A percentile compares a stretch with the other conserved stretches of the same genome.
Evolutionary conservation across 1,140 invertebrate species (phyloP).

Genomic region (Papilio helenus): DNA sequence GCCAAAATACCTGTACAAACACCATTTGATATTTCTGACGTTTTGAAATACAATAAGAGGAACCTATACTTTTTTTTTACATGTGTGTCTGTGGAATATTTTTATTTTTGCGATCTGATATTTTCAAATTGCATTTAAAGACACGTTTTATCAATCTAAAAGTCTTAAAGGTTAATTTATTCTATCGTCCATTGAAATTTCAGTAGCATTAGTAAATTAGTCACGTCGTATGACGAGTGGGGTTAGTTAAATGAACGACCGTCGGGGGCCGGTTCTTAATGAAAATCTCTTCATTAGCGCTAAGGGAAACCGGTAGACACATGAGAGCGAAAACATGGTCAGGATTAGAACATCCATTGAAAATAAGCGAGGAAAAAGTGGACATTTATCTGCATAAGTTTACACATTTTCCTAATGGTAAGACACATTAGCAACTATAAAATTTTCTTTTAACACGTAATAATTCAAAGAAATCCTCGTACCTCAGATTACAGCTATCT

Average conservation of each 20-base stretch:
- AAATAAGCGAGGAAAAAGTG: neutral
- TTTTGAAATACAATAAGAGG: too few species aligned
- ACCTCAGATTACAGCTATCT: too few species aligned
- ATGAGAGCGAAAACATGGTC: neutral
- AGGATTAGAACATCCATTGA: neutral
- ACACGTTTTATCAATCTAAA: neutral
- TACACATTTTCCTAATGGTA: too few species aligned
- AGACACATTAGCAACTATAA: too few species aligned
- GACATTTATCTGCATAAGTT: neutral
- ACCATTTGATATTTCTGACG: too few species aligned
- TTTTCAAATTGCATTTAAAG: neutral
- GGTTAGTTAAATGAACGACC: conserved; percentile 19
- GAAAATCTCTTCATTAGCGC: conserved; percentile 37
- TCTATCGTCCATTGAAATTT: neutral
- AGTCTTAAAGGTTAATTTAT: neutral
- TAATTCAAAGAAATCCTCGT: too few species aligned
- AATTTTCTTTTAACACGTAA: too few species aligned
- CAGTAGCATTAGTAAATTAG: conserved; percentile 29
- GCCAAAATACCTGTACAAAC: too few species aligned
- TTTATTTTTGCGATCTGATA: too few species aligned
- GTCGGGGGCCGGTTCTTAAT: conserved; percentile 21
- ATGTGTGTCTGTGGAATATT: too few species aligned
- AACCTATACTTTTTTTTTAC: too few species aligned
- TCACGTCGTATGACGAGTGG: conserved; percentile 24
- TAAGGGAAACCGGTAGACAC: conserved; percentile 12